phyloP scores from a whole-genome alignment of 2,797 vertebrate genomes.

The Heliangelus exortis region DNA sequence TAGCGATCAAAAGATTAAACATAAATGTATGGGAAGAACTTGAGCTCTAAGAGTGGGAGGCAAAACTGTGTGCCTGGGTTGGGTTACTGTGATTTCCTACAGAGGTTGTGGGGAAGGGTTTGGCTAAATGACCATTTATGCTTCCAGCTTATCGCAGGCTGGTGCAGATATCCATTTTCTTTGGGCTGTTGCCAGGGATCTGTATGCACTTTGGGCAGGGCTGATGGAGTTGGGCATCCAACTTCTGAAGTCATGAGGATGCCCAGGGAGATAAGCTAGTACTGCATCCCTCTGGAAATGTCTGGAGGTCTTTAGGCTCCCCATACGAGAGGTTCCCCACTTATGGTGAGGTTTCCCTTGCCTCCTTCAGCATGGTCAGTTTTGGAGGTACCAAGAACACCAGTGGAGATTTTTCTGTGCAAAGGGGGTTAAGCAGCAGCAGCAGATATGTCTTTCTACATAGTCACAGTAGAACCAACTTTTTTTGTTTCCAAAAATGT shows the following conservation, averaged over 20 bases:
- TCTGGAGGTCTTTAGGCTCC: background rate
- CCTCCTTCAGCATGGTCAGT: fast-evolving
- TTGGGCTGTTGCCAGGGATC: background rate
- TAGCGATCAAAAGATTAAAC: background rate
- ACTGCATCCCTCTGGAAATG: background rate
- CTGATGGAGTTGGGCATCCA: background rate
- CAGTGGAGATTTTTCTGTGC: background rate
- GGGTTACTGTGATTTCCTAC: background rate
- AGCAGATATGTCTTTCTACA: background rate
- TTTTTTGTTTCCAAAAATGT: background rate
- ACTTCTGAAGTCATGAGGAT: background rate
- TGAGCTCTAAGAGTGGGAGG: background rate
- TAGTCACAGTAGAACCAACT: background rate
- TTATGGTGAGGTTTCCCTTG: background rate
- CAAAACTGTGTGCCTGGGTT: background rate
- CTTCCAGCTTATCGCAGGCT: background rate
- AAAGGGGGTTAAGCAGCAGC: background rate
- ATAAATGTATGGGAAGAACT: background rate
- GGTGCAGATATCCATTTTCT: fast-evolving
- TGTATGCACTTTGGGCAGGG: fast-evolving
- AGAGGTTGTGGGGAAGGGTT: background rate
- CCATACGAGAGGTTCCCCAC: background rate
- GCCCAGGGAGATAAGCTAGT: background rate
- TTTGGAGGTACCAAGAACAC: background rate
- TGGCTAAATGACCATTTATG: background rate